phyloP scores from a whole-genome alignment of 1,140 invertebrate species.

The Hesperophylax magnus region DNA sequence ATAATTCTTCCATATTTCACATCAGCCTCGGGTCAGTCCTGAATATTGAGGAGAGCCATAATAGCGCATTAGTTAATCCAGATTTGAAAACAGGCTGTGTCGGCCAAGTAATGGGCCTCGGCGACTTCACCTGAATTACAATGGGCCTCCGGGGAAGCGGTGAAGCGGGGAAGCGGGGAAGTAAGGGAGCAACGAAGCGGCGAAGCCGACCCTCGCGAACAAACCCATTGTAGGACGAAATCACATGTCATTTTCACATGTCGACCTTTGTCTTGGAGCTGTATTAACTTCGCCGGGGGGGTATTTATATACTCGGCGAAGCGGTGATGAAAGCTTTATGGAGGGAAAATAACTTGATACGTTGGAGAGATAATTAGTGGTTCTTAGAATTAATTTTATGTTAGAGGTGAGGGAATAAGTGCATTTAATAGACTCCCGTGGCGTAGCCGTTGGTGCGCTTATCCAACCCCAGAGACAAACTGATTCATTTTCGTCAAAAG shows the following conservation, averaged over 20 bases:
- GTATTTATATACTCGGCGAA: background rate
- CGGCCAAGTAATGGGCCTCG: conserved; percentile 11
- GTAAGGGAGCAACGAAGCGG: too few relatives aligned
- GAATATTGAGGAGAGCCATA: conserved; percentile 26
- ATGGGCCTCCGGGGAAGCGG: conserved; percentile 2
- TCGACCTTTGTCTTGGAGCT: conserved; percentile 32
- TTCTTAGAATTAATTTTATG: too few relatives aligned
- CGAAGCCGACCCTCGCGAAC: too few relatives aligned
- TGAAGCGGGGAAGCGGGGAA: too few relatives aligned
- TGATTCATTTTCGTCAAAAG: background rate
- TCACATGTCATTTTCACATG: conserved; percentile 52
- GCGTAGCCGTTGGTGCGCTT: too few relatives aligned
- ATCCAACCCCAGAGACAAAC: background rate
- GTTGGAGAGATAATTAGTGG: too few relatives aligned
- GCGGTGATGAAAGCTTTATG: background rate
- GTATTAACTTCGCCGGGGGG: conserved; percentile 18
- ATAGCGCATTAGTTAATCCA: conserved; percentile 27
- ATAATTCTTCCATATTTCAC: conserved; percentile 25
- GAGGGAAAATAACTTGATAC: too few relatives aligned
- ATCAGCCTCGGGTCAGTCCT: conserved; percentile 1
- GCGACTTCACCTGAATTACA: conserved; percentile 43
- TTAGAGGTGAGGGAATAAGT: too few relatives aligned
- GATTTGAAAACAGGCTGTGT: conserved; percentile 25
- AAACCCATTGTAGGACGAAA: conserved; percentile 44
- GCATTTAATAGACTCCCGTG: background rate